A percentile compares a stretch with the other conserved stretches of the same genome.
Evolutionary conservation across 2,888 invertebrate genomes (phyloP).

Genomic region (Yponomeuta plumbellus): DNA sequence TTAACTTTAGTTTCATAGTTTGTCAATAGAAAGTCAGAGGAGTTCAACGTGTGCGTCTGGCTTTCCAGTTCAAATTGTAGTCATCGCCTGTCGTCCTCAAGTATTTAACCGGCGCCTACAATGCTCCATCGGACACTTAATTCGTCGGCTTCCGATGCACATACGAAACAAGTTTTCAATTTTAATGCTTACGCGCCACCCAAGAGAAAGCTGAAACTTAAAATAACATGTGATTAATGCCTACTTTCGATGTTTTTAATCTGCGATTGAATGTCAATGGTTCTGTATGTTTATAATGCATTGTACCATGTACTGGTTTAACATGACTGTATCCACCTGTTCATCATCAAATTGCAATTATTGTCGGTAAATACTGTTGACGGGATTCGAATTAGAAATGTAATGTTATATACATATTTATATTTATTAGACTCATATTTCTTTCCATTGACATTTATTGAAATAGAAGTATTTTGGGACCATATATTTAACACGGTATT

Average conservation of each 20-base stretch:
- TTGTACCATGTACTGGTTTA: background rate
- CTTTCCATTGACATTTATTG: too few species aligned
- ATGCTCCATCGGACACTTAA: background rate
- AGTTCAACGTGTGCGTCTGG: conserved; percentile 34
- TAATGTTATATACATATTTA: too few species aligned
- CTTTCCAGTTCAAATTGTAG: conserved; percentile 54
- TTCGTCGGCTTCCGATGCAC: conserved; percentile 31
- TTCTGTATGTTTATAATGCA: background rate
- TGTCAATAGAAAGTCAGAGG: conserved; percentile 11
- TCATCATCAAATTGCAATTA: too few species aligned
- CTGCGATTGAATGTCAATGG: conserved; percentile 14
- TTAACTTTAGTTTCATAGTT: conserved; percentile 2
- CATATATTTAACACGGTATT: too few species aligned
- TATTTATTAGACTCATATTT: too few species aligned
- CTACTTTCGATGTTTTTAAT: conserved; percentile 14
- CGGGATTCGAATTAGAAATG: too few species aligned
- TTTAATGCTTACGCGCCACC: conserved; percentile 46
- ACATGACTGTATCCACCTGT: too few species aligned
- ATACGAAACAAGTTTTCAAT: conserved; percentile 70
- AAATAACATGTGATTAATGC: conserved; percentile 12
- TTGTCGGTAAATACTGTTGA: too few species aligned
- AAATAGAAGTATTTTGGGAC: too few species aligned
- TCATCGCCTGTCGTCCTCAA: conserved; percentile 46
- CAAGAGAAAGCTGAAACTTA: conserved; percentile 51
- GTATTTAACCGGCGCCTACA: conserved; percentile 52